phyloP scores from a whole-genome alignment of 2,888 invertebrate species.

The Pachycephus smyrnensis region DNA sequence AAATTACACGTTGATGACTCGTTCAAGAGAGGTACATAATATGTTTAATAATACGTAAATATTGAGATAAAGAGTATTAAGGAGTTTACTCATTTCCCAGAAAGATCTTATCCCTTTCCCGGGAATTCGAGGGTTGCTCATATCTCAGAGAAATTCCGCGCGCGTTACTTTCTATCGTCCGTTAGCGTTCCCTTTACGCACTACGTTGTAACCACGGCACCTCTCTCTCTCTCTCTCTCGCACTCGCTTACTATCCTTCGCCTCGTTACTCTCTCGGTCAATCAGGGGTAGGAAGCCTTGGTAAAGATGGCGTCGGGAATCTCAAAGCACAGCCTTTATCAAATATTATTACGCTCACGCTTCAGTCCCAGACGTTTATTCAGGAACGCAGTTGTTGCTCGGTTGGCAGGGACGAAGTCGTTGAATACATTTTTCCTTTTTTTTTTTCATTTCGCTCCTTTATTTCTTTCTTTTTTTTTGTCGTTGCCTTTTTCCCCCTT shows the following conservation, averaged over 20 bases:
- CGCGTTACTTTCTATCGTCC: background rate
- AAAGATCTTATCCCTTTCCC: background rate
- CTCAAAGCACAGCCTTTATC: background rate
- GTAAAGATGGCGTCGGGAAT: background rate
- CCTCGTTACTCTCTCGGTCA: background rate
- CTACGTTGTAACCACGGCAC: background rate
- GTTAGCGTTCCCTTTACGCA: background rate
- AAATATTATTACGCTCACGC: background rate
- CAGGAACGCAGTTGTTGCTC: background rate
- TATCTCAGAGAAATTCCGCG: background rate
- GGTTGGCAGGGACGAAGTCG: background rate
- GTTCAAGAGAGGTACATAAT: background rate
- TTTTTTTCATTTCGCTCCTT: too few species aligned
- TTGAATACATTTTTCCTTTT: background rate
- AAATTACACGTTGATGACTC: background rate
- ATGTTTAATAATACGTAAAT: background rate
- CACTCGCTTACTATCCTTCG: background rate
- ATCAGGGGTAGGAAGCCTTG: background rate
- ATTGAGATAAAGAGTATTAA: background rate
- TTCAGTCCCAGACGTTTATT: background rate
- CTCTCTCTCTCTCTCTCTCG: background rate
- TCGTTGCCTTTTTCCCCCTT: background rate
- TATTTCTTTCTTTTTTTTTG: background rate
- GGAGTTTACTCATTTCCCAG: background rate
- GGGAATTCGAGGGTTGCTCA: background rate